Evolutionary conservation across 2,797 vertebrate species (phyloP), one percentile per base, ranked within the genome.

Genomic region (Myotis planiceps): DNA sequence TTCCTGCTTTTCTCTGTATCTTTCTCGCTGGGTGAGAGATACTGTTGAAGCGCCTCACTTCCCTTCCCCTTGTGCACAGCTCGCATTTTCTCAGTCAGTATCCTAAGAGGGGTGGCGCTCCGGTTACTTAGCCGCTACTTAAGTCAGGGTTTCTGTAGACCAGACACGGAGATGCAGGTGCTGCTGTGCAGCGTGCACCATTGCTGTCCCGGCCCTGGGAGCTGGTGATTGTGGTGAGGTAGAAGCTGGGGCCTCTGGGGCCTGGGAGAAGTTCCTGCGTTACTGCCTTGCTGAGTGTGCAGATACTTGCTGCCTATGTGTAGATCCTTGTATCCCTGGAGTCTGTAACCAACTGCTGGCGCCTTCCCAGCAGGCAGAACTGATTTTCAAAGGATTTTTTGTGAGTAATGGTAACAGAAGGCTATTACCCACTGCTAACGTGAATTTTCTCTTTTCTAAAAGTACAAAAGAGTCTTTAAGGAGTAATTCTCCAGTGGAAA

Each of bases 401-500:
- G 60, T 72, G n/a, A 42, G 19, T 53, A 27, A 45, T 4, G n/a
- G 15, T 84, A 29, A 58, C 51, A 3, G 25, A 80, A 15, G 9
- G 13, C 60, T 27, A 0, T 51, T 76, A 32, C 37, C 42, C 12
- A n/a, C 27, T 39, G 21, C 71, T 85, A 7, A 97, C 34, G 71
- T 63, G 63, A 37, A 27, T 88, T 79, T 87, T 85, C 42, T 92
- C 60, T 94, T 87, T 94, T 51, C 87, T 90, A 15, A 93, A 80
- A 99, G 99, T 96, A 99, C 99, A 53, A 99, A 99, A 98, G 99
- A 99, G 90, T 98, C 99, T 82, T 97, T 99, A 96, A 99, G 99
- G 97, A 99, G 99, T 98, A 99, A 99, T 98, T 99, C 99, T 93
- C 99, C 99, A 3, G 99, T 99, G 98, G 99, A 99, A 96, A 99